phyloP scores from a whole-genome alignment of 2,113 vertebrate genomes.

The Erythrolamprus reginae region DNA sequence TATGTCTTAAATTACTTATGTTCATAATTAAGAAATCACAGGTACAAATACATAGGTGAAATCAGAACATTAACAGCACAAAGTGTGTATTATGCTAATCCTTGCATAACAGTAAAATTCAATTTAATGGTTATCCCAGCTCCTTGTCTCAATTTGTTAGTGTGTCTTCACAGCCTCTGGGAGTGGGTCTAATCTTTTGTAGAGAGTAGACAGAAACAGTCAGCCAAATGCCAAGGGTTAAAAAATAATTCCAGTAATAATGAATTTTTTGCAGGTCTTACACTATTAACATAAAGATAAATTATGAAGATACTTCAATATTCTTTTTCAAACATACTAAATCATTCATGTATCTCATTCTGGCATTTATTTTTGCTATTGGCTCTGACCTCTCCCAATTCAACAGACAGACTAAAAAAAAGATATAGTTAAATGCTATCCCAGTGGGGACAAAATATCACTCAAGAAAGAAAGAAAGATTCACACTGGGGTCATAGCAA shows the following conservation, averaged over 20 bases:
- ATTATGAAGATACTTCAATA: not conserved
- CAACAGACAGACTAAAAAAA: not conserved
- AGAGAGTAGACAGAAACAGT: not conserved
- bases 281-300: not conserved
- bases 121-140: not conserved
- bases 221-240: not conserved
- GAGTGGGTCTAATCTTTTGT: not conserved
- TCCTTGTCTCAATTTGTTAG: not conserved
- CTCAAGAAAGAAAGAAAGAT: not conserved
- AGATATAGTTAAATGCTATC: not conserved
- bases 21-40: not conserved
- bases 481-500: not conserved
- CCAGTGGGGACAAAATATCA: not conserved
- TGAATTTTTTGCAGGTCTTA: not conserved
- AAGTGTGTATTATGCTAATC: not conserved
- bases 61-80: not conserved
- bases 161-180: not conserved
- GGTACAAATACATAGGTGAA: not conserved
- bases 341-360: not conserved
- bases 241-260: not conserved
- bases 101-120: not conserved
- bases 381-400: not conserved
- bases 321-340: not conserved
- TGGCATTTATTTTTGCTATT: not conserved
- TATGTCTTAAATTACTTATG: not conserved